These are phyloP conservation scores for Dascyllus trimaculatus DNA, from an alignment of 2,113 vertebrate species.

Conservation along the genomic window DNA sequence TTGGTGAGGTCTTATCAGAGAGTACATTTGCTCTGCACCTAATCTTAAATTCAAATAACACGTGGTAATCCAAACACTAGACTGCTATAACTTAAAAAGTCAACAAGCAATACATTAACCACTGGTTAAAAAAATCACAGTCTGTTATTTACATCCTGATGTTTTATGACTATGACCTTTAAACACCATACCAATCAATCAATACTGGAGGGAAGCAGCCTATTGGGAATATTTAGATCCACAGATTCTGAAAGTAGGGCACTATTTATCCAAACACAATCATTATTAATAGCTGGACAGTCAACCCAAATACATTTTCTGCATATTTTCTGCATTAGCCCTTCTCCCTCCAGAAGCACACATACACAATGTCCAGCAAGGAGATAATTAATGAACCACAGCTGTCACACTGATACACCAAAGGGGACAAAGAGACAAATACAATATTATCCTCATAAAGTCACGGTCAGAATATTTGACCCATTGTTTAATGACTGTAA, in stretches of 20 bases:
- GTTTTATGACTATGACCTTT: conserved; percentile 89
- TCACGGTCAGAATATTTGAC: conserved; percentile 41
- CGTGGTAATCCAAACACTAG: conserved; percentile 45
- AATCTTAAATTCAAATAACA: conserved; percentile 60
- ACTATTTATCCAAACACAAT: conserved; percentile 85
- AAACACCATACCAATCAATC: conserved; percentile 85
- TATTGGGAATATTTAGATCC: conserved; percentile 88
- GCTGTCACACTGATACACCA: conserved; percentile 20
- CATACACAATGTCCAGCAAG: conserved; percentile 43
- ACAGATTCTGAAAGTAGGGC: conserved; percentile 85
- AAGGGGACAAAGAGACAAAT: conserved; percentile 36
- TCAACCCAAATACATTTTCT: conserved; percentile 87
- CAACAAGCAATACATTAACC: conserved; percentile 76
- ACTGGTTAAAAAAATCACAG: conserved; percentile 76
- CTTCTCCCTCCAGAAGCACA: conserved; percentile 37
- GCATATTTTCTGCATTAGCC: conserved; percentile 76
- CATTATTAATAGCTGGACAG: conserved; percentile 85
- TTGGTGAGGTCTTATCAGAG: conserved; percentile 32
- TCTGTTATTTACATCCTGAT: conserved; percentile 84
- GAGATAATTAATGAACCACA: conserved; percentile 53
- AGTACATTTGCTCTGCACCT: conserved; percentile 29
- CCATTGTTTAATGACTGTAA: conserved; percentile 19
- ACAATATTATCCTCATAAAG: conserved; percentile 32
- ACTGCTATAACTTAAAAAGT: conserved; percentile 60
- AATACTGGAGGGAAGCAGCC: conserved; percentile 77